Evolutionary conservation across 1,140 invertebrate genomes (phyloP), one percentile per base, ranked within the genome.

Genomic region (Solenopsis invicta): DNA sequence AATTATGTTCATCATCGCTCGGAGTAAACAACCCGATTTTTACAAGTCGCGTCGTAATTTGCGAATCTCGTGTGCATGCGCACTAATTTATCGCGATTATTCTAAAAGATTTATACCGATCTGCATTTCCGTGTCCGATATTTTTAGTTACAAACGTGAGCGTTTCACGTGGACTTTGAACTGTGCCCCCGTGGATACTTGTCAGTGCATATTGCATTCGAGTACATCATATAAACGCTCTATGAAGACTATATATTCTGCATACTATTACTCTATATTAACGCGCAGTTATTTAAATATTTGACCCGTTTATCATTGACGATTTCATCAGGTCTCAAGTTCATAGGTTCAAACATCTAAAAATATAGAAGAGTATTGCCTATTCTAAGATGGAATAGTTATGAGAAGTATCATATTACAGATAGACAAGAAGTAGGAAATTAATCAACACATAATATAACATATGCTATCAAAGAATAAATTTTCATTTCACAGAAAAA

Each of bases 91-190:
- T 50, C 21, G 12, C 45, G 13, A 69, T 48, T 50, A 13, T 29
- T 69, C 6, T 18, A 6, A 67, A 41, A 48, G 2, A 69, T 50
- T 8, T 50, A 29, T 16, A 16, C 56, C 34, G 13, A 41, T 54
- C 16, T 29, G 13, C 5, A 61, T 9, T 41, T 61, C 34, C 54
- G 18, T 56, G 52, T 37, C 10, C 48, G 72, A 59, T 75, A 75
- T 75, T 75, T 75, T 75, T 75, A 75, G 72, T 21, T 45, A 4
- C 12, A 59, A 59, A 2, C 13, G 18, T 16, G n/a, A 41, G 6
- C n/a, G 0, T 21, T 0, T 8, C 16, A 9, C 13, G 8, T 29
- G 75, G 24, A 77, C 75, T 77, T 77, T 77, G 56, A 56, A 77
- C 18, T 62, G 10, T 34, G 75, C 41, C 24, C 24, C 21, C 12